Base-by-base conservation (phyloP, 2,888 invertebrate species). In the Acanthopleura granulata region DNA sequence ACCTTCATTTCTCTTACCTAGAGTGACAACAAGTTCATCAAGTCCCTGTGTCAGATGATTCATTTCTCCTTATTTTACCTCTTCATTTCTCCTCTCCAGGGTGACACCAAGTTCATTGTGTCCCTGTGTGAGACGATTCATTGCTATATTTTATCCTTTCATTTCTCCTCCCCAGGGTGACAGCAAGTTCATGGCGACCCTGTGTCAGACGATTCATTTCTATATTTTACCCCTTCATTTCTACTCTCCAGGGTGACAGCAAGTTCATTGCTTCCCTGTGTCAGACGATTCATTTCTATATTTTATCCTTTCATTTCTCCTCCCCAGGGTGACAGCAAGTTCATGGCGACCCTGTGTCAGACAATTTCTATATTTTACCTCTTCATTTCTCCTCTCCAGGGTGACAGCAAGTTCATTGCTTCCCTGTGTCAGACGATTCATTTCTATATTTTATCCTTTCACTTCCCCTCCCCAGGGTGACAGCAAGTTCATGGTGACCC, bases 1-100 rank as follows among this genome's bases (percentile, higher is more conserved):
- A 40, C 9, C 40, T 40, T 40, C 40, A 3, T 40, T 40, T 40
- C 40, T 40, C 40, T 40, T n/a, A n/a, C 4, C 57, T 79, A 89
- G 88, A 89, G 90, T 12, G 90, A 90, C 76, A 90, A 90, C 81
- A 89, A 89, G 75, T 89, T 89, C 77, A 90, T 90, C 40, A 89
- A 90, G 80, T 90, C 90, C 0, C 83, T 90, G 71, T 90, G 90
- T n/a, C n/a, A n/a, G n/a, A n/a, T n/a, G n/a, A n/a, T n/a, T n/a
- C n/a, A n/a, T n/a, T n/a, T n/a, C n/a, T n/a, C n/a, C n/a, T n/a
- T n/a, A n/a, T n/a, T n/a, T n/a, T n/a, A n/a, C n/a, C n/a, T n/a
- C n/a, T n/a, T n/a, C n/a, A n/a, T n/a, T n/a, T n/a, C n/a, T n/a
- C n/a, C n/a, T n/a, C n/a, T n/a, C n/a, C n/a, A n/a, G n/a, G n/a